Percentiles rank a stretch among this genome's conserved stretches.
These are phyloP conservation scores for Grammomys surdaster DNA, from an alignment of 2,113 vertebrate species.

Conservation along the genomic window DNA sequence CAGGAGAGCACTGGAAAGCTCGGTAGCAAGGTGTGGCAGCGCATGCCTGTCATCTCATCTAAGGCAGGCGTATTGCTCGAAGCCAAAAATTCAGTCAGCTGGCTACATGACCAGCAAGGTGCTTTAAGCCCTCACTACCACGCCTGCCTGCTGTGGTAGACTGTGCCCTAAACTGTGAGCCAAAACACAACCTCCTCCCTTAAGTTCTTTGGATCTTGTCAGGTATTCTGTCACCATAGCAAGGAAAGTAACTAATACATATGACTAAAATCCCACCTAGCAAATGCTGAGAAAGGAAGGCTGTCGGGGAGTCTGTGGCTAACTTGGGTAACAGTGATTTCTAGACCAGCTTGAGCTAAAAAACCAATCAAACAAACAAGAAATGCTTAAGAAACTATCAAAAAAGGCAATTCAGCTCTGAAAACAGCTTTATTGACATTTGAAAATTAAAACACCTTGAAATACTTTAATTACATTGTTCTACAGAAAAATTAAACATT, in stretches of 20 bases:
- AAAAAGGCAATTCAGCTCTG: background rate
- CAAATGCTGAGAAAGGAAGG: background rate
- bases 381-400: background rate
- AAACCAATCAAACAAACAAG: too few species aligned
- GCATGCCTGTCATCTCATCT: background rate
- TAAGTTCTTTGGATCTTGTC: background rate
- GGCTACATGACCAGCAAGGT: background rate
- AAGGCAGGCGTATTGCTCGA: too few species aligned
- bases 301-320: background rate
- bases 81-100: background rate
- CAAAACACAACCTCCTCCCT: background rate
- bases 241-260: background rate
- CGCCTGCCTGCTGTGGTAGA: background rate
- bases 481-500: background rate
- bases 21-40: background rate
- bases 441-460: constrained; percentile 26
- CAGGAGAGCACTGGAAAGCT: background rate
- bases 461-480: background rate
- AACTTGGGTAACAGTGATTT: background rate
- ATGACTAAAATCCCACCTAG: background rate
- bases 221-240: background rate
- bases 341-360: background rate
- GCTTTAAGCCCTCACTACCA: too few species aligned
- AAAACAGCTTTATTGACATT: constrained; percentile 34
- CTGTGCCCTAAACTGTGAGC: background rate